Evolutionary conservation across 1,140 invertebrate genomes (phyloP).

Genomic region (Drosophila ercepeae): DNA sequence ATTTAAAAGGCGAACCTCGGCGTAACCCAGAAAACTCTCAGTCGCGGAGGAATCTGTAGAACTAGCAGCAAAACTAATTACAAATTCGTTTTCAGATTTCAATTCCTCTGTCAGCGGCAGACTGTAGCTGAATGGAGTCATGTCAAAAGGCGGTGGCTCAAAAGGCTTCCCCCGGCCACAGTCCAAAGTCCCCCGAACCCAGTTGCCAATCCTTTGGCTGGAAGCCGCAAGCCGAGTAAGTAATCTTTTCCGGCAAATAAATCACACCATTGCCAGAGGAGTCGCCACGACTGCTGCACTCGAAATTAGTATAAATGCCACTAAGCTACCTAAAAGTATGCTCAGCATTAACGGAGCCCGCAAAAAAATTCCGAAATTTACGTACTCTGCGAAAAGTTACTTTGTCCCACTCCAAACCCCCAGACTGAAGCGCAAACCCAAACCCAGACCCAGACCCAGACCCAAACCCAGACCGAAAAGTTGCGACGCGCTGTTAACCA

Average conservation of each 20-base stretch:
- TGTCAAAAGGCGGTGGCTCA: slow-evolving; percentile 57
- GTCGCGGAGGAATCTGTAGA: slow-evolving; percentile 26
- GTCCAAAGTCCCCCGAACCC: neutral
- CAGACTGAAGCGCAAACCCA: neutral
- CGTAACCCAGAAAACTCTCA: slow-evolving; percentile 42
- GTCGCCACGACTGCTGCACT: slow-evolving; percentile 50
- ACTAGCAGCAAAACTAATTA: slow-evolving; percentile 82
- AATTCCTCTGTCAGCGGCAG: slow-evolving; percentile 74
- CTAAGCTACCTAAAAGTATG: slow-evolving; percentile 80
- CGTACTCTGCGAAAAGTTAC: slow-evolving; percentile 79
- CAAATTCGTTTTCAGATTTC: slow-evolving; percentile 81
- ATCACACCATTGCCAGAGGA: slow-evolving; percentile 75
- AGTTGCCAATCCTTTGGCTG: neutral
- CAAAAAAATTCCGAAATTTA: slow-evolving; percentile 60
- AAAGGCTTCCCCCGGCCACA: slow-evolving; percentile 11
- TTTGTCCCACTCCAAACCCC: slow-evolving; percentile 37
- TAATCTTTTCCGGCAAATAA: slow-evolving; percentile 83
- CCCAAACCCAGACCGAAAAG: slow-evolving; percentile 38
- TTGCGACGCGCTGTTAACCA: slow-evolving; percentile 79
- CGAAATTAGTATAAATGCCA: slow-evolving; percentile 80
- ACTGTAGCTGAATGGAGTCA: slow-evolving; percentile 33
- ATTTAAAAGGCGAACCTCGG: slow-evolving; percentile 39
- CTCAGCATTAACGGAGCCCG: slow-evolving; percentile 58
- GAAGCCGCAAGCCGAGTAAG: slow-evolving; percentile 67
- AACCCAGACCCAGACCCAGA: neutral